A percentile compares a stretch with the other conserved stretches of the same genome.
Evolutionary conservation across 35 echinoderm and acorn worm genomes (phyloP).

Genomic region (Apostichopus japonicus): DNA sequence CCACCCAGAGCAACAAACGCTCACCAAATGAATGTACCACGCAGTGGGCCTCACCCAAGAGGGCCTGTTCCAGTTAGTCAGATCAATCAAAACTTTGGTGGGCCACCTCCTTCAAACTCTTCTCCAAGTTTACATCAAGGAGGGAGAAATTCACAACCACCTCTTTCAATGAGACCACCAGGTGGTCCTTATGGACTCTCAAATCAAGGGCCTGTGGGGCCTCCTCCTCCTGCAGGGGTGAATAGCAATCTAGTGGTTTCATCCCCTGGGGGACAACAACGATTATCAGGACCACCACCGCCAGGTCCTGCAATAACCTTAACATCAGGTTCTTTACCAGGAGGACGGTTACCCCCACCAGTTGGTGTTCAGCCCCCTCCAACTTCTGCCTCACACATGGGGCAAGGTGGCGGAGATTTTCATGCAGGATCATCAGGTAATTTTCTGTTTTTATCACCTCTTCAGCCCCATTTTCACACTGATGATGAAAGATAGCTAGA

Average conservation of each 20-base stretch:
- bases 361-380: constrained; percentile 38
- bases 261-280: constrained; percentile 15
- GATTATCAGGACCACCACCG: constrained; percentile 12
- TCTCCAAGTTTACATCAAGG: background rate
- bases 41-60: constrained; percentile 37
- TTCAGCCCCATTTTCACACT: background rate
- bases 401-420: constrained; percentile 58
- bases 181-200: constrained; percentile 29
- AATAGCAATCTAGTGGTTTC: background rate
- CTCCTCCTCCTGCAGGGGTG: background rate
- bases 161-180: constrained; percentile 9
- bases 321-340: constrained; percentile 45
- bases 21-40: background rate
- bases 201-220: constrained; percentile 20
- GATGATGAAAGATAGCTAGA: background rate
- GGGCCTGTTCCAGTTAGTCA: constrained; percentile 3
- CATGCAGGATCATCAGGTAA: constrained; percentile 60
- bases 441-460: background rate
- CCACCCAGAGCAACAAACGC: constrained; percentile 40
- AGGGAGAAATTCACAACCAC: constrained; percentile 20
- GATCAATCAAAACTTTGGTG: background rate
- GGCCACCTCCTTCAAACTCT: constrained; percentile 8
- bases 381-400: constrained; percentile 16
- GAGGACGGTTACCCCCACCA: constrained; percentile 47
- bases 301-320: constrained; percentile 17